These are phyloP conservation scores for Neotoxoptera formosana DNA, from an alignment of 1,140 invertebrate genomes.

Conservation along the genomic window DNA sequence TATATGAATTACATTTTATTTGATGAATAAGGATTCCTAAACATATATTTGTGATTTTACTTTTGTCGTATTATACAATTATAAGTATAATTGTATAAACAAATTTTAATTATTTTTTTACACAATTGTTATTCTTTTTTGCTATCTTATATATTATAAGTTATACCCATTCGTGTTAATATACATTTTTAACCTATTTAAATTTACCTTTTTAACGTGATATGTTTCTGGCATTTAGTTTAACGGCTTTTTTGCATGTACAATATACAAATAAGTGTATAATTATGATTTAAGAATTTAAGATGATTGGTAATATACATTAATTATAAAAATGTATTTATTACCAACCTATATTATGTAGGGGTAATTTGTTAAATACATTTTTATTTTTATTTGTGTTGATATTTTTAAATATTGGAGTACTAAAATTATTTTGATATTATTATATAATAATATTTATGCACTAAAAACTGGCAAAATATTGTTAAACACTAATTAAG, in stretches of 20 bases:
- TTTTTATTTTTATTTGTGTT: no score
- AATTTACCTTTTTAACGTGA: neutral
- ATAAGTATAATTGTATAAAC: slow-evolving; percentile 22
- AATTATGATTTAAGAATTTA: slow-evolving; percentile 11
- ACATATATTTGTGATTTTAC: neutral
- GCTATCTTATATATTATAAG: neutral
- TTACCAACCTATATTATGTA: neutral
- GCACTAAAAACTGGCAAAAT: no score
- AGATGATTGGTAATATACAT: neutral
- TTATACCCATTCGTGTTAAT: neutral
- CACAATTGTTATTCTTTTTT: slow-evolving; percentile 30
- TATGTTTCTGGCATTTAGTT: neutral
- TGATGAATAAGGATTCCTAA: slow-evolving; percentile 13
- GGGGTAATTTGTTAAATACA: no score
- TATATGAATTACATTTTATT: neutral
- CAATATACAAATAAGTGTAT: neutral
- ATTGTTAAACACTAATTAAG: no score
- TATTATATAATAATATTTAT: no score
- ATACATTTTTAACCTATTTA: slow-evolving; percentile 11
- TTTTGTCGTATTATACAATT: neutral
- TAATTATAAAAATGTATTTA: neutral
- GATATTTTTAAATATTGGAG: no score
- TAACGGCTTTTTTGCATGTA: neutral
- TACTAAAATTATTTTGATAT: no score
- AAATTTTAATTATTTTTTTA: slow-evolving; percentile 45